These are phyloP conservation scores for Centruroides sculpturatus DNA, from an alignment of 1,140 invertebrate genomes.

Conservation along the genomic window DNA sequence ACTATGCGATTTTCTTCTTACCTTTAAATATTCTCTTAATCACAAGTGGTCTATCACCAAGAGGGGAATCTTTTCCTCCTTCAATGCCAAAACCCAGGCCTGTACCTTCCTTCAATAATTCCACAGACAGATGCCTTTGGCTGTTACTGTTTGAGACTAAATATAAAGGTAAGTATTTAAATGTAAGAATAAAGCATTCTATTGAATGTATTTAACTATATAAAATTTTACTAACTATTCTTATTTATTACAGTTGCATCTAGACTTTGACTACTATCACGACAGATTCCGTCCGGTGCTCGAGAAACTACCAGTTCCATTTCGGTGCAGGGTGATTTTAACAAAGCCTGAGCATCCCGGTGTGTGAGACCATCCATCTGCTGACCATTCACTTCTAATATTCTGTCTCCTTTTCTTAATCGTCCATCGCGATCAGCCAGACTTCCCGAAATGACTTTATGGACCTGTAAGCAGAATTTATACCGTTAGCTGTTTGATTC, in stretches of 20 bases:
- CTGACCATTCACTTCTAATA: slow-evolving; percentile 76
- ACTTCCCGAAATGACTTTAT: slow-evolving; percentile 68
- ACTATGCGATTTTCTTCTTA: slow-evolving; percentile 2
- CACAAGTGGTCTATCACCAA: slow-evolving; percentile 55
- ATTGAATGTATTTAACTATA: too few species aligned
- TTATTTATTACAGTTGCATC: too few species aligned
- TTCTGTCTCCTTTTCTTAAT: slow-evolving; percentile 70
- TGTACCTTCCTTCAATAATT: slow-evolving; percentile 67
- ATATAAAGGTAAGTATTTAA: too few species aligned
- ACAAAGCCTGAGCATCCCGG: slow-evolving; percentile 61
- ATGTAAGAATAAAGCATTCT: too few species aligned
- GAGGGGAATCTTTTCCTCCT: slow-evolving; percentile 74
- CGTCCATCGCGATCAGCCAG: slow-evolving; percentile 69
- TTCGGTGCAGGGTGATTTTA: slow-evolving; percentile 59
- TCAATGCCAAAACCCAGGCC: slow-evolving; percentile 84
- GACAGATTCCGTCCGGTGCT: not conserved
- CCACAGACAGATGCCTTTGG: slow-evolving; percentile 28
- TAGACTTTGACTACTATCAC: too few species aligned
- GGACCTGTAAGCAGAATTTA: slow-evolving; percentile 41
- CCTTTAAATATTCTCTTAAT: slow-evolving; percentile 22
- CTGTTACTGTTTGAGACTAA: too few species aligned
- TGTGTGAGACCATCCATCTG: slow-evolving; percentile 65
- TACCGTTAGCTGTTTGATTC: too few species aligned
- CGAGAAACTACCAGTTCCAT: slow-evolving; percentile 49
- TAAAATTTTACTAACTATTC: too few species aligned